Evolutionary conservation across 2,888 invertebrate genomes (phyloP).

Genomic region (Tetanocera ferruginea): DNA sequence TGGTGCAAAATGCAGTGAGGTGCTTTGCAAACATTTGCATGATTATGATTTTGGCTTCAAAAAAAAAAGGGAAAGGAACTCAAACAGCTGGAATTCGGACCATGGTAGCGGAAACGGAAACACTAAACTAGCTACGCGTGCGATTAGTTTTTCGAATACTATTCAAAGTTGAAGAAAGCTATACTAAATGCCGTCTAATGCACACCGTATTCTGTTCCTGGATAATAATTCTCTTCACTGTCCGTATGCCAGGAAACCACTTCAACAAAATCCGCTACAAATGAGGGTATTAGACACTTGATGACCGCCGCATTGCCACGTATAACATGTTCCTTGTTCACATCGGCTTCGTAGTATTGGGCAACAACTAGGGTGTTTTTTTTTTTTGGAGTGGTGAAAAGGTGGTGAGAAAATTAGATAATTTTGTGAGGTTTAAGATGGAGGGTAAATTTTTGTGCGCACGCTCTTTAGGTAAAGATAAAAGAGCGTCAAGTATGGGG

Average conservation of each 20-base stretch:
- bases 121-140: slow-evolving; percentile 46
- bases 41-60: slow-evolving; percentile 11
- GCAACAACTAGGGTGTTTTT: slow-evolving; percentile 78
- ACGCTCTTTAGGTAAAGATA: no score
- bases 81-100: slow-evolving; percentile 1
- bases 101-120: background rate
- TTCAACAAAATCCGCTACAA: slow-evolving; percentile 91
- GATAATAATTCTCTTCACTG: slow-evolving; percentile 68
- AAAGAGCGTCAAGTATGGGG: no score
- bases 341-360: slow-evolving; percentile 91
- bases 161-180: slow-evolving; percentile 15
- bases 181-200: slow-evolving; percentile 8
- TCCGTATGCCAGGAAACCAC: slow-evolving; percentile 91
- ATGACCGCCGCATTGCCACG: slow-evolving; percentile 88
- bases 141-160: slow-evolving; percentile 50
- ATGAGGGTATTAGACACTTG: slow-evolving; percentile 92
- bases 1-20: slow-evolving; percentile 15
- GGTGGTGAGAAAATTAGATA: background rate
- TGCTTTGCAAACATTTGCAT: slow-evolving; percentile 19
- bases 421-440: no score
- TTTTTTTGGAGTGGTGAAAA: background rate
- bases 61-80: background rate
- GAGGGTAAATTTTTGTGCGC: no score
- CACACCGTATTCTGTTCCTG: slow-evolving; percentile 70
- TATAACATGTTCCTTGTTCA: slow-evolving; percentile 92